These are phyloP conservation scores for Meiosimyza platycephala DNA, from an alignment of 2,888 invertebrate species.

Conservation along the genomic window DNA sequence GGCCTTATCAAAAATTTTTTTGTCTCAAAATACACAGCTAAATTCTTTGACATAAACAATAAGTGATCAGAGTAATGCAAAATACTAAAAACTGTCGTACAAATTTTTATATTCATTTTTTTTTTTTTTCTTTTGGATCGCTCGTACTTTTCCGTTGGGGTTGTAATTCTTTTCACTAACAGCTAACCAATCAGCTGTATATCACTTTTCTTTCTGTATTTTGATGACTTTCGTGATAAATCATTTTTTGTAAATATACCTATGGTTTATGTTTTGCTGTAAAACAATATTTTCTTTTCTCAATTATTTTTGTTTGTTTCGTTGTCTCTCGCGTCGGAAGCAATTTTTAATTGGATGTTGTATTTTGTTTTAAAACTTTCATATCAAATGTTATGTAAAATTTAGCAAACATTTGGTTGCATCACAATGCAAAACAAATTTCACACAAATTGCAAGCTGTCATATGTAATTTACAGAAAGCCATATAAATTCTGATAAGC, in stretches of 20 bases:
- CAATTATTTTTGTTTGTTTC: neutral
- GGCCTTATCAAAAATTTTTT: no score
- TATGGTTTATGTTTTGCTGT: neutral
- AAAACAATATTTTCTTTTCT: neutral
- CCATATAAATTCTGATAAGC: neutral
- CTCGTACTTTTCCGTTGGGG: no score
- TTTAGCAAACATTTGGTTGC: constrained; percentile 23
- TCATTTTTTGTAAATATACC: neutral
- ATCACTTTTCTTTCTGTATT: neutral
- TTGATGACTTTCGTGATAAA: neutral
- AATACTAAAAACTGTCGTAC: no score
- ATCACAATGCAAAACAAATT: constrained; percentile 17
- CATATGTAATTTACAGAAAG: neutral
- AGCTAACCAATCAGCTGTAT: no score
- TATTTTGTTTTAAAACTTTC: neutral
- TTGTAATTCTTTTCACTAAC: no score
- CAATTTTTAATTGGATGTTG: neutral
- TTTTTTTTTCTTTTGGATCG: no score
- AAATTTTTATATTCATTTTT: no score
- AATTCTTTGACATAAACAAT: no score
- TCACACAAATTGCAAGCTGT: neutral
- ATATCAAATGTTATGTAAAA: constrained; percentile 18
- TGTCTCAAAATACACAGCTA: no score
- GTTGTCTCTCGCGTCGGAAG: neutral
- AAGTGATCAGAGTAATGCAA: no score